Conservation (phyloP, 2,888 invertebrate species). For the Smittia sp. region DNA sequence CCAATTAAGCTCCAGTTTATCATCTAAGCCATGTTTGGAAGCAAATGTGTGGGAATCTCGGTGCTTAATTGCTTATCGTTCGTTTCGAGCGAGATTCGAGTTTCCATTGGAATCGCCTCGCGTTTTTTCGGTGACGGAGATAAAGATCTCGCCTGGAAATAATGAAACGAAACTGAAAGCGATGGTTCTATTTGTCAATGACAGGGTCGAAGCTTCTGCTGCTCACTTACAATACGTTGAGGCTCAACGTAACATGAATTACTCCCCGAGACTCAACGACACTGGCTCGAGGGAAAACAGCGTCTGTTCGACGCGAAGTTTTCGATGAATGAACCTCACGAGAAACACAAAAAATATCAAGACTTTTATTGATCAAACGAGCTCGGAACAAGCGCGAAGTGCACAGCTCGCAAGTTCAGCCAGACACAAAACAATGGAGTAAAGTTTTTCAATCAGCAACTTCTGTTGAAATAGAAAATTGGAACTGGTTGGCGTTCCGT, state of each 20-base stretch:
- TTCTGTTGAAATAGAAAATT: neutral
- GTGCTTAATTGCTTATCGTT: neutral
- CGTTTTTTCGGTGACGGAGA: neutral
- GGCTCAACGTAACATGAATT: neutral
- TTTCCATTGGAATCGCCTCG: neutral
- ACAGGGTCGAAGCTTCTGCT: neutral
- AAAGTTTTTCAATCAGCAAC: neutral
- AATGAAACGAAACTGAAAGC: neutral
- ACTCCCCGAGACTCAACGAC: neutral
- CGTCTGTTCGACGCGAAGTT: neutral
- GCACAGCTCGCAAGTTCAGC: conserved; percentile 18
- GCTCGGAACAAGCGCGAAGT: conserved; percentile 38
- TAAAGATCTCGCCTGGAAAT: neutral
- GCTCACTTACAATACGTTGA: neutral
- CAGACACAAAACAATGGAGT: conserved; percentile 5
- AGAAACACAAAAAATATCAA: neutral
- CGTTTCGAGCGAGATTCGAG: neutral
- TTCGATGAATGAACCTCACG: neutral
- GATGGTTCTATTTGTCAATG: neutral
- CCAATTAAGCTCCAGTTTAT: conserved; percentile 26
- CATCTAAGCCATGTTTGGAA: neutral
- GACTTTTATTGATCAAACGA: conserved; percentile 40
- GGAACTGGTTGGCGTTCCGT: neutral
- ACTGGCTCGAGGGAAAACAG: neutral
- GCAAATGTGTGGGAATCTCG: neutral